phyloP scores from a whole-genome alignment of 2,888 invertebrate genomes.

The Tetheella fluctuosa region DNA sequence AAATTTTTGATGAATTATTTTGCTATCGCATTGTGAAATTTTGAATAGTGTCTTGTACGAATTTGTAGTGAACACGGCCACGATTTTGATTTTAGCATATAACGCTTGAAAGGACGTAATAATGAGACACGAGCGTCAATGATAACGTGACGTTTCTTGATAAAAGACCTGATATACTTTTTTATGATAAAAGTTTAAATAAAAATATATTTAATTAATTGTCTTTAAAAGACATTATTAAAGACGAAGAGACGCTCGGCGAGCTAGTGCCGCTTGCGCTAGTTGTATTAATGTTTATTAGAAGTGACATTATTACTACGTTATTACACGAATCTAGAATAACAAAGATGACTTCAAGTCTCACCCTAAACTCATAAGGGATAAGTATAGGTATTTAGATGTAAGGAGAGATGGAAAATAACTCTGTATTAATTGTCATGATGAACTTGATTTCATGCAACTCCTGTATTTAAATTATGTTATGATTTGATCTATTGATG shows the following conservation, averaged over 20 bases:
- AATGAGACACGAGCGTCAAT: conserved; percentile 45
- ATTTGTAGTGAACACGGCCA: conserved; percentile 57
- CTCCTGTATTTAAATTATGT: not conserved
- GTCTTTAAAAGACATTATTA: conserved; percentile 70
- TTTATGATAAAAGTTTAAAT: conserved; percentile 59
- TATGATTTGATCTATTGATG: not conserved
- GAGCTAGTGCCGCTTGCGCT: conserved; percentile 58
- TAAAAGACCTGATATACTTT: conserved; percentile 60
- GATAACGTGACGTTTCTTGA: conserved; percentile 29
- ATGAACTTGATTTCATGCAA: not conserved
- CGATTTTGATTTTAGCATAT: conserved; percentile 56
- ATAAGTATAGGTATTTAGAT: conserved; percentile 29
- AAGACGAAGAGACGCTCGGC: conserved; percentile 43
- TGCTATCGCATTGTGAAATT: conserved; percentile 74
- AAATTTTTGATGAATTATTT: conserved; percentile 75
- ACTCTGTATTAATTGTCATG: not conserved
- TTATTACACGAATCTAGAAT: conserved; percentile 58
- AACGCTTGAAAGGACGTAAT: conserved; percentile 69
- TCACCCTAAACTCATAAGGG: conserved; percentile 22
- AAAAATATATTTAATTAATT: conserved; percentile 57
- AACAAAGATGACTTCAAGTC: conserved; percentile 63
- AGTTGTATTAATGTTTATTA: conserved; percentile 57
- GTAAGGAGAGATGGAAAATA: conserved; percentile 37
- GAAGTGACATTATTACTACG: conserved; percentile 54
- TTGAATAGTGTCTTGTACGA: conserved; percentile 61